Conservation (phyloP, 2,888 invertebrate species). For the Achlya flavicornis region DNA sequence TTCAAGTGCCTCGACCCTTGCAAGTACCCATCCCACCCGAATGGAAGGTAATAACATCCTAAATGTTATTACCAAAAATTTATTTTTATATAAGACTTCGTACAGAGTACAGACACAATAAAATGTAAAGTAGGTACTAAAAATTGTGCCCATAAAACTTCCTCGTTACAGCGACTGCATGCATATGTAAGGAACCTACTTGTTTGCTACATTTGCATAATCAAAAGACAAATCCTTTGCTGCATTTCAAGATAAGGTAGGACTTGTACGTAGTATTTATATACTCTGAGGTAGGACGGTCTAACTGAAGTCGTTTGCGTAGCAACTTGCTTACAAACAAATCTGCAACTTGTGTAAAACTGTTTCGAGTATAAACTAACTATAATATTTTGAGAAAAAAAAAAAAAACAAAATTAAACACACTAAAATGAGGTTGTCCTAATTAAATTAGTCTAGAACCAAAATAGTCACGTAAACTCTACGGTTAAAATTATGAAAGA, state of each 20-base stretch:
- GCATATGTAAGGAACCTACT: background rate
- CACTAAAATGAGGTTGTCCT: background rate
- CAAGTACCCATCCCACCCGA: no score
- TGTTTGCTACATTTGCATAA: slow-evolving; percentile 11
- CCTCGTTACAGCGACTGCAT: background rate
- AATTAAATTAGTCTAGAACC: background rate
- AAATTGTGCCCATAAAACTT: slow-evolving; percentile 10
- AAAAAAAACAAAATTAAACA: background rate
- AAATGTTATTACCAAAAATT: background rate
- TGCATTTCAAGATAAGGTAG: slow-evolving; percentile 7
- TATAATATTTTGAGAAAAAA: background rate
- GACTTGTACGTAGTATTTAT: no score
- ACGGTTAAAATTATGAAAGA: background rate
- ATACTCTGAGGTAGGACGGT: background rate
- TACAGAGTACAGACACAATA: background rate
- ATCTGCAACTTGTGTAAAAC: background rate
- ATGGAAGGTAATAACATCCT: no score
- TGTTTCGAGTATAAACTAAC: background rate
- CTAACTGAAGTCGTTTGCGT: background rate
- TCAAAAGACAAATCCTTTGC: slow-evolving; percentile 12
- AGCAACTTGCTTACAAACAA: background rate
- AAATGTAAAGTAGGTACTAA: slow-evolving; percentile 10
- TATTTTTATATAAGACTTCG: background rate
- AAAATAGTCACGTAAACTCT: background rate
- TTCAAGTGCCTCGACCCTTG: no score